Evolutionary conservation across 2,888 invertebrate species (phyloP).

Genomic region (Mylabris sibirica): DNA sequence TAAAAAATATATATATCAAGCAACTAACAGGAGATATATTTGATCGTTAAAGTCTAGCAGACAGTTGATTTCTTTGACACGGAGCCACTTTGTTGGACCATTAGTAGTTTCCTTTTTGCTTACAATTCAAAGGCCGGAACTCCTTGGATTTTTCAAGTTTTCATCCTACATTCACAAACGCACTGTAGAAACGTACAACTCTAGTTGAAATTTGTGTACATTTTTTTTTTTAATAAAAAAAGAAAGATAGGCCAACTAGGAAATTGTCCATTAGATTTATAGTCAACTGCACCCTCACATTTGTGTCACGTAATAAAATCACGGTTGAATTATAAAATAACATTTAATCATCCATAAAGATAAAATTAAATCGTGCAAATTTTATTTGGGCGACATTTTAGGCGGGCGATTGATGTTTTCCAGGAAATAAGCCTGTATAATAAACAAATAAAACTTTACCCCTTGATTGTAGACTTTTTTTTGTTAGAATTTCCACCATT

Average conservation of each 20-base stretch:
- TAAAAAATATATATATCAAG: neutral
- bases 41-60: conserved; percentile 18
- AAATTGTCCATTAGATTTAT: conserved; percentile 3
- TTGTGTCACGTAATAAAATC: conserved; percentile 2
- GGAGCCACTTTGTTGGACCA: conserved; percentile 30
- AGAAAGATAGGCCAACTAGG: neutral
- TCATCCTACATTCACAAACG: neutral
- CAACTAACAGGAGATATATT: conserved; percentile 7
- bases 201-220: neutral
- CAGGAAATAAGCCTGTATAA: neutral
- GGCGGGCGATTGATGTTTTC: neutral
- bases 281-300: neutral
- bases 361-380: neutral
- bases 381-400: neutral
- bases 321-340: neutral
- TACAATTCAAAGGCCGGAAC: conserved; percentile 10
- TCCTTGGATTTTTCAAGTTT: neutral
- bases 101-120: conserved; percentile 25
- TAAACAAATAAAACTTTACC: neutral
- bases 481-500: neutral
- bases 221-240: neutral
- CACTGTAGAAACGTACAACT: neutral
- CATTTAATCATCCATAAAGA: conserved; percentile 6
- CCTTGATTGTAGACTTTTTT: neutral
- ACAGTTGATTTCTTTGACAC: conserved; percentile 31